phyloP scores from a whole-genome alignment of 2,888 invertebrate genomes.

The Dorcus hopei region DNA sequence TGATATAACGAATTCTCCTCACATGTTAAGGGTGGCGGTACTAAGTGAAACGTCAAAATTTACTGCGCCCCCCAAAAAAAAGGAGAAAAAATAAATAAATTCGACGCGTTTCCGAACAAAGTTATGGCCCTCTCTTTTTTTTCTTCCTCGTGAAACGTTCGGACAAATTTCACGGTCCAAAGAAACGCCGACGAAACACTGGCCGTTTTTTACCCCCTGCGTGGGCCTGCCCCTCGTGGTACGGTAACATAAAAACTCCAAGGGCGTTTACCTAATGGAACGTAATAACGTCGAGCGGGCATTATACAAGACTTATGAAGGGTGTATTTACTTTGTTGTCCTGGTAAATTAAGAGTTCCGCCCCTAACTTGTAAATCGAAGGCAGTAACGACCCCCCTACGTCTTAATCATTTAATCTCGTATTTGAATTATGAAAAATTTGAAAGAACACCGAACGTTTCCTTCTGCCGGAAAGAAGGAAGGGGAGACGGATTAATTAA shows the following conservation, averaged over 20 bases:
- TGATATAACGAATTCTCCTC: too few species aligned
- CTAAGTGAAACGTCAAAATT: too few species aligned
- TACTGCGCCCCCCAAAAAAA: too few species aligned
- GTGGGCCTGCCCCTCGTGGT: constrained; percentile 9
- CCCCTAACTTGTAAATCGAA: constrained; percentile 11
- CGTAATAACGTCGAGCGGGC: constrained; percentile 20
- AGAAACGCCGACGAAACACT: background rate
- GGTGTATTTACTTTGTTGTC: constrained; percentile 9
- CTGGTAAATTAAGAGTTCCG: constrained; percentile 15
- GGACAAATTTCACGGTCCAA: background rate
- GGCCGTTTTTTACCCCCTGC: constrained; percentile 15
- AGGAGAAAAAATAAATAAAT: too few species aligned
- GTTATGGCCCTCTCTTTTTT: background rate
- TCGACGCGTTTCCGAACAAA: too few species aligned
- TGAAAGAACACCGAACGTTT: too few species aligned
- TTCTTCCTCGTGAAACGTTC: background rate
- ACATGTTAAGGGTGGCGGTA: too few species aligned
- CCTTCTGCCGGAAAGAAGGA: too few species aligned
- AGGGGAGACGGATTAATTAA: background rate
- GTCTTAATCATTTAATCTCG: constrained; percentile 9
- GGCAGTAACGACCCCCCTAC: constrained; percentile 5
- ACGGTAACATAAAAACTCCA: constrained; percentile 5
- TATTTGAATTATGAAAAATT: background rate
- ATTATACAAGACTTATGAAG: constrained; percentile 14
- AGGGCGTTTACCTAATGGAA: constrained; percentile 24